Evolutionary conservation across 2,113 vertebrate species (phyloP).

Genomic region (Ptyas mucosa): DNA sequence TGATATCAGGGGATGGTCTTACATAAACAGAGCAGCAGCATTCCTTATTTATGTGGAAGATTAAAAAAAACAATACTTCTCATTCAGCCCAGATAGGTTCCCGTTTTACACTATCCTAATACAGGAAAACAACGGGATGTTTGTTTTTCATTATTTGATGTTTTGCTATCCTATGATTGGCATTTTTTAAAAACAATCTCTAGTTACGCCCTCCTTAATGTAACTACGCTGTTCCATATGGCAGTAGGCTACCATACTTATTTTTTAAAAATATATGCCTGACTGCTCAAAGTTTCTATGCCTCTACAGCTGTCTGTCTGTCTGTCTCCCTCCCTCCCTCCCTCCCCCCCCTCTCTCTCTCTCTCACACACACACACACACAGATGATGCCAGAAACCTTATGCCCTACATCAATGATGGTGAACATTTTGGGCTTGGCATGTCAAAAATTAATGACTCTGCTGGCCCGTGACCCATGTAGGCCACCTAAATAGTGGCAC

Average conservation of each 20-base stretch:
- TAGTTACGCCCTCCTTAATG: not conserved
- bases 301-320: no score
- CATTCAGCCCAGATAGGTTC: not conserved
- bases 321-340: no score
- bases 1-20: not conserved
- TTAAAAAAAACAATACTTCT: not conserved
- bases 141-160: not conserved
- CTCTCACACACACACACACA: no score
- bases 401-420: no score
- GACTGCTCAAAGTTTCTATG: no score
- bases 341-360: no score
- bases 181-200: not conserved
- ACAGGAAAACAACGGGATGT: not conserved
- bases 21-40: not conserved
- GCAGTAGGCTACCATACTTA: not conserved
- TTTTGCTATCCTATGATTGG: not conserved
- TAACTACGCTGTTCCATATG: not conserved
- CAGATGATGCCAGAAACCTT: no score
- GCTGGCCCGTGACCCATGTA: no score
- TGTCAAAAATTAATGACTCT: no score
- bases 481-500: no score
- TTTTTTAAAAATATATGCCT: not conserved
- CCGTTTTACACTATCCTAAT: not conserved
- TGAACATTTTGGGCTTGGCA: no score
- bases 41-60: not conserved